A percentile compares a stretch with the other conserved stretches of the same genome.
Conservation (phyloP, 2,888 invertebrate genomes). For the Escarpia spicata region DNA sequence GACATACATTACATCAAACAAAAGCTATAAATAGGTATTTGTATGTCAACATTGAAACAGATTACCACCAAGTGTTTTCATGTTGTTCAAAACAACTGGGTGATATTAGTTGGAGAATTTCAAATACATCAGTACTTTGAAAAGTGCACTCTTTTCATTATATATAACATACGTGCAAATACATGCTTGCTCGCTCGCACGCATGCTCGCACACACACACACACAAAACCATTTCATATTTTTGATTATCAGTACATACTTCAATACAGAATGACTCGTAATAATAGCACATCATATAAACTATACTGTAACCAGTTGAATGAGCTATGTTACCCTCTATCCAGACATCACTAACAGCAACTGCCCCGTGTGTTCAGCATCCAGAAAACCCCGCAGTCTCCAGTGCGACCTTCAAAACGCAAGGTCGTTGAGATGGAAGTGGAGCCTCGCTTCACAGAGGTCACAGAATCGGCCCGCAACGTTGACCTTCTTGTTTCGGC, state of each 20-base stretch:
- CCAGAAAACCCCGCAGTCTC: not conserved
- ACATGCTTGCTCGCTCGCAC: too few relatives aligned
- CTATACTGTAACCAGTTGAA: not conserved
- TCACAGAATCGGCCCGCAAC: constrained; percentile 54
- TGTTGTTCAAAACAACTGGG: not conserved
- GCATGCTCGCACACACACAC: too few relatives aligned
- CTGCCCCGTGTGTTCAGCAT: not conserved
- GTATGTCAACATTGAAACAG: not conserved
- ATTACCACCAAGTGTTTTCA: not conserved
- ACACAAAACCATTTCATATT: too few relatives aligned
- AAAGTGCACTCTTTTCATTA: too few relatives aligned
- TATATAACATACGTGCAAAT: too few relatives aligned
- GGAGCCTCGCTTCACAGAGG: constrained; percentile 60
- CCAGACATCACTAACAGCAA: not conserved
- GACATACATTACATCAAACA: not conserved
- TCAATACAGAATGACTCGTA: not conserved
- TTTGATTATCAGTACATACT: too few relatives aligned
- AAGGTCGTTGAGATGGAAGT: constrained; percentile 64
- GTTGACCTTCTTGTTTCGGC: constrained; percentile 61
- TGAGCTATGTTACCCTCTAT: not conserved
- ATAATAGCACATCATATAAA: not conserved
- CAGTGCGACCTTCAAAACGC: constrained; percentile 54
- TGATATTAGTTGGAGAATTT: too few relatives aligned
- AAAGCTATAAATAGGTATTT: not conserved
- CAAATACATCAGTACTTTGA: too few relatives aligned